A percentile compares a stretch with the other conserved stretches of the same genome.
phyloP scores from a whole-genome alignment of 2,113 vertebrate genomes.

The Upupa epops region DNA sequence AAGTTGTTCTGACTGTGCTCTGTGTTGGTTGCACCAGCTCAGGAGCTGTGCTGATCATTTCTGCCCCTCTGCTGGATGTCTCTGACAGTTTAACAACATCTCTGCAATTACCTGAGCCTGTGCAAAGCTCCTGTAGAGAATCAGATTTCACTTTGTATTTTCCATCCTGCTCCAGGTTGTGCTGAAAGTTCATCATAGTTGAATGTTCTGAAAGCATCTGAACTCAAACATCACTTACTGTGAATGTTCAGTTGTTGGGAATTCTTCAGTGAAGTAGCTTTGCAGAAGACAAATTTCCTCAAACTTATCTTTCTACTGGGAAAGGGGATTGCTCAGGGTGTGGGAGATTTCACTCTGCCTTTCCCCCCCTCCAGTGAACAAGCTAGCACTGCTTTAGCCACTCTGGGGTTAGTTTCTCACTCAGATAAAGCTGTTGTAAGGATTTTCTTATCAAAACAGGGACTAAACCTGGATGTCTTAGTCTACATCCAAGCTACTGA shows the following conservation, averaged over 20 bases:
- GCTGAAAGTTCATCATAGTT: background rate
- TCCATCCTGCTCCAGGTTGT: background rate
- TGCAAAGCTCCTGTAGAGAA: background rate
- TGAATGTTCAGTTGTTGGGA: background rate
- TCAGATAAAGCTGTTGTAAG: background rate
- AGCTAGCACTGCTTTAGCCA: background rate
- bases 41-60: background rate
- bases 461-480: background rate
- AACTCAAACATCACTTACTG: background rate
- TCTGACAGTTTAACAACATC: background rate
- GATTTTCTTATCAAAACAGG: background rate
- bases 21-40: background rate
- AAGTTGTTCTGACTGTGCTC: background rate
- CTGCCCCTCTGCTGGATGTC: background rate
- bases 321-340: background rate
- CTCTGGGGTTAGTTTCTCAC: background rate
- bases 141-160: background rate
- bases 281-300: background rate
- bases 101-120: background rate
- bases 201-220: background rate
- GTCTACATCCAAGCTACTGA: accelerated
- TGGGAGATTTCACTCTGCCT: background rate
- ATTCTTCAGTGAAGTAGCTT: background rate
- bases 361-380: background rate
- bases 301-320: background rate